phyloP scores from a whole-genome alignment of 2,797 vertebrate species.

The Allobates femoralis region DNA sequence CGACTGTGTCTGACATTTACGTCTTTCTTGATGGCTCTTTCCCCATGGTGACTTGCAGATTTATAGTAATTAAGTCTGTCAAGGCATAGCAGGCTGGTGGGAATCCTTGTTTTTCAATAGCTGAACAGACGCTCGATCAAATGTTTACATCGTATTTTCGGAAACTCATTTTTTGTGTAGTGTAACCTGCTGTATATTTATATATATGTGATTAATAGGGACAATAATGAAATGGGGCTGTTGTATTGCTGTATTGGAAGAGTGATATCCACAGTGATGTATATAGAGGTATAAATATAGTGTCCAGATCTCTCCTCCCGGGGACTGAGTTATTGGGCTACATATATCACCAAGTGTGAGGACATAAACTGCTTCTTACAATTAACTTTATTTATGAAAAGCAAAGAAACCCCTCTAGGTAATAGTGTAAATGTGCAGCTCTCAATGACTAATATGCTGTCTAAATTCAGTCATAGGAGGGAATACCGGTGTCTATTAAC shows the following conservation, averaged over 20 bases:
- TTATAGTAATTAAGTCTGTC: slow-evolving; percentile 45
- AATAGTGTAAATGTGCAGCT: neutral
- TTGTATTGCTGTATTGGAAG: neutral
- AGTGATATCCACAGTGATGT: neutral
- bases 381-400: neutral
- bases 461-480: no score
- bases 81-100: slow-evolving; percentile 31
- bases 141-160: slow-evolving; percentile 15
- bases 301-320: neutral
- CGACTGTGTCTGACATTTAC: slow-evolving; percentile 47
- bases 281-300: neutral
- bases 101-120: slow-evolving; percentile 33
- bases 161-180: neutral
- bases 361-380: neutral
- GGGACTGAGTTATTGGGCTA: neutral
- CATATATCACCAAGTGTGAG: neutral
- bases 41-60: slow-evolving; percentile 42
- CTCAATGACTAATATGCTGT: neutral
- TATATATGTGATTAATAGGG: neutral
- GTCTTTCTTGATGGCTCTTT: slow-evolving; percentile 38
- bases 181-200: neutral
- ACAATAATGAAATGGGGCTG: neutral
- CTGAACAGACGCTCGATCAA: neutral
- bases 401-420: neutral
- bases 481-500: neutral